Conservation (phyloP, 2,888 invertebrate genomes). For the Habrosyne pyritoides region DNA sequence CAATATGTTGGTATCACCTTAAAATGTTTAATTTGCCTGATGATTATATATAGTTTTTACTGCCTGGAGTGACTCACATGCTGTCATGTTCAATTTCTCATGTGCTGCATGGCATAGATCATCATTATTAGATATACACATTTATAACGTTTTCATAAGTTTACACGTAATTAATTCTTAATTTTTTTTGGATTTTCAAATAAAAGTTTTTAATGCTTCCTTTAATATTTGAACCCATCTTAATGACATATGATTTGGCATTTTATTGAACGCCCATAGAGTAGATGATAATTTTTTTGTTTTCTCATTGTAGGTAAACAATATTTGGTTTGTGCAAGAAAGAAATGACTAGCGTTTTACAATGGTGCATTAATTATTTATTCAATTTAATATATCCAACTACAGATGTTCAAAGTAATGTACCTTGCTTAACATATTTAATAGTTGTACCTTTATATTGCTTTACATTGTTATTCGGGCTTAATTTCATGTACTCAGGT, state of each 20-base stretch:
- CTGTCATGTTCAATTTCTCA: neutral
- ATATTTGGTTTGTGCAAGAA: slow-evolving; percentile 34
- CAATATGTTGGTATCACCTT: neutral
- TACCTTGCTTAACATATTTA: slow-evolving; percentile 33
- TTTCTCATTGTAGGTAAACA: slow-evolving; percentile 49
- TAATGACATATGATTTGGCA: neutral
- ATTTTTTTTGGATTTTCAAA: no score
- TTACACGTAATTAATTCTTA: no score
- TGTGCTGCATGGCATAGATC: neutral
- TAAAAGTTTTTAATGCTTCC: no score
- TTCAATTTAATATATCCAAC: slow-evolving; percentile 41
- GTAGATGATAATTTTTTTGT: slow-evolving; percentile 10
- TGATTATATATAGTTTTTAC: neutral
- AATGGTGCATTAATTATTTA: slow-evolving; percentile 57
- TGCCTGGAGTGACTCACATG: neutral
- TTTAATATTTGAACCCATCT: no score
- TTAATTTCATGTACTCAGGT: no score
- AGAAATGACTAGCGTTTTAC: slow-evolving; percentile 58
- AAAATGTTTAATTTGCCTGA: neutral
- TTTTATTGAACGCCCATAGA: slow-evolving; percentile 9
- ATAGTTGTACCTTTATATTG: slow-evolving; percentile 14
- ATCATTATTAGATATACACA: neutral
- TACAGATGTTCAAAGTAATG: slow-evolving; percentile 56
- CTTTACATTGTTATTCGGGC: no score
- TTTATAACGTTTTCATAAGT: no score